Base-by-base conservation (phyloP, 2,113 vertebrate species). In the Rallus limicola region DNA sequence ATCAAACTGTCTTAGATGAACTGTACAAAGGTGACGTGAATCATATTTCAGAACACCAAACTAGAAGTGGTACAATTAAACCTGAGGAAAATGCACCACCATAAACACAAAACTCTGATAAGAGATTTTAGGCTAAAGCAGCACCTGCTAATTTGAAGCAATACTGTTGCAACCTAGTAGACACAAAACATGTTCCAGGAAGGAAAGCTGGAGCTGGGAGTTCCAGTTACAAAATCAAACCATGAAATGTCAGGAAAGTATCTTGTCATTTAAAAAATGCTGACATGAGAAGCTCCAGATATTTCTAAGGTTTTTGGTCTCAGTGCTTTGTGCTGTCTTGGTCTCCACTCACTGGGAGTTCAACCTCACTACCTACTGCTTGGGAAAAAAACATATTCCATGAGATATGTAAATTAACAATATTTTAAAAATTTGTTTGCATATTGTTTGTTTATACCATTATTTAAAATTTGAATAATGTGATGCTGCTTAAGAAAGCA, bases 1-100 rank as follows among this genome's bases (percentile, higher is more conserved):
- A 80, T 34, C 36, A 92, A 97, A 93, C 42, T 76, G 26, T 42
- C 85, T 93, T 86, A 85, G 84, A 95, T 92, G 89, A 93, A 88
- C 52, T 59, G 68, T 72, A 72, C 80, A 96, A 89, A 95, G 59
- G 74, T 86, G 33, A 95, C 34, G 29, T 70, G 38, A 40, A 71
- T 91, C 38, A 34, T 59, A 91, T 72, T 95, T 81, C 60, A 97
- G 60, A 96, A 31, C 71, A 82, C 14, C 74, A 78, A 69, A 77
- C 36, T 46, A 82, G 74, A 80, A 4, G 5, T 33, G 19, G n/a
- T 53, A 60, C 79, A 62, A 90, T 79, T 72, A 90, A 86, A 89
- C 46, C 28, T 62, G 62, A 59, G 52, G 46, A 95, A 95, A 95
- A 94, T 40, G 60, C 60, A 94, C 59, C 9, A 56, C 64, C 63